Percentiles rank a stretch among this genome's conserved stretches.
These are phyloP conservation scores for Lagopus muta DNA, from an alignment of 2,113 vertebrate species.

Conservation along the genomic window DNA sequence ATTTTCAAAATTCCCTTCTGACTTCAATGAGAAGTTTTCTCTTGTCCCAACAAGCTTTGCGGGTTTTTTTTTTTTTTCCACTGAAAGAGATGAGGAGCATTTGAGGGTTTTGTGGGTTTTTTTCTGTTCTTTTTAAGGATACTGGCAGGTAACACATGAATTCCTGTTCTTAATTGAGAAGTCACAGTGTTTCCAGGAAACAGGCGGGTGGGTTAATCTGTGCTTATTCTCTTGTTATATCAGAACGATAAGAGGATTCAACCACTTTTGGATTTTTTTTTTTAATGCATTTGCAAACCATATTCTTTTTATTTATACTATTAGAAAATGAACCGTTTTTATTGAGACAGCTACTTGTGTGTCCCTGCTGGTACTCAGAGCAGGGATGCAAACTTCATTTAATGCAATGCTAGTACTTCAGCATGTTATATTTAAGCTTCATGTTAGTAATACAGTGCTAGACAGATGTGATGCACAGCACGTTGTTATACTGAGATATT, in stretches of 20 bases:
- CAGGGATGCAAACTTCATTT: background rate
- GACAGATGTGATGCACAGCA: background rate
- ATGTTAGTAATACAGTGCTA: background rate
- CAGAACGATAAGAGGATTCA: background rate
- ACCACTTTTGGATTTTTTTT: background rate
- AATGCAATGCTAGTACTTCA: background rate
- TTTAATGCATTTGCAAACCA: background rate
- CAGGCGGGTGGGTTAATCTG: rapidly evolving
- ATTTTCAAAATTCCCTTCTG: background rate
- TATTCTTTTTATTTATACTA: background rate
- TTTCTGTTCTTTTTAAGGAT: background rate
- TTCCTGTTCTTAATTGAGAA: background rate
- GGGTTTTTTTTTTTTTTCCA: background rate
- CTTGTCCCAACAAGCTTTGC: rapidly evolving
- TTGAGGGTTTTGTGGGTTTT: background rate
- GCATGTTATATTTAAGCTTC: background rate
- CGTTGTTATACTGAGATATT: background rate
- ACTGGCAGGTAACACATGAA: background rate
- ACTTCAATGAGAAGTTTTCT: background rate
- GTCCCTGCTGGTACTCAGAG: background rate
- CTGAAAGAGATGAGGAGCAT: background rate
- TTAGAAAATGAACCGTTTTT: background rate
- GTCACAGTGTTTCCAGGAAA: background rate
- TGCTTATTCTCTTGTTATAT: background rate
- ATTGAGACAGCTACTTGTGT: background rate